phyloP scores from a whole-genome alignment of 2,113 vertebrate species.

The Gila orcuttii region DNA sequence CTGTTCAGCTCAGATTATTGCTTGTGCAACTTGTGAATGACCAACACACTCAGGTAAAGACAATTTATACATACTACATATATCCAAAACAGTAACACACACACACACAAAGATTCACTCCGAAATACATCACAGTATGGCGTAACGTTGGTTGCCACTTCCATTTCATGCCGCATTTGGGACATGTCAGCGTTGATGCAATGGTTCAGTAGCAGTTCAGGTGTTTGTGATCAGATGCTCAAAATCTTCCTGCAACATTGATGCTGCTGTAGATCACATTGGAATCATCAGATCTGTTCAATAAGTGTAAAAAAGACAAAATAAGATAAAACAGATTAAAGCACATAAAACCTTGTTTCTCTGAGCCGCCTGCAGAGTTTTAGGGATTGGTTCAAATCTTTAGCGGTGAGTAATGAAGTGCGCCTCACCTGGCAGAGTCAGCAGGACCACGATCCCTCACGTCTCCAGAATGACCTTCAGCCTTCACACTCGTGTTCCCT shows the following conservation, averaged over 20 bases:
- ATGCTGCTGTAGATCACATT: slow-evolving; percentile 31
- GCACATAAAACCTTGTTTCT: neutral
- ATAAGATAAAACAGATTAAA: neutral
- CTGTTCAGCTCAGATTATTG: too few relatives aligned
- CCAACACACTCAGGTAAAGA: too few relatives aligned
- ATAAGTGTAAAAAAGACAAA: neutral
- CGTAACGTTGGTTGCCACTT: neutral
- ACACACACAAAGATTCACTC: too few relatives aligned
- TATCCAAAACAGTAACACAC: too few relatives aligned
- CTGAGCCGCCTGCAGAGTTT: neutral
- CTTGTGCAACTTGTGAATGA: too few relatives aligned
- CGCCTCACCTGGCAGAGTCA: neutral
- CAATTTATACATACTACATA: too few relatives aligned
- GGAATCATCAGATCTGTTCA: slow-evolving; percentile 11
- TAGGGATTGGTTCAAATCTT: neutral
- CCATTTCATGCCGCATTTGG: neutral
- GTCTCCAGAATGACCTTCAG: neutral
- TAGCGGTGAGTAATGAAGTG: neutral
- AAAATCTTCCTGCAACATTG: neutral
- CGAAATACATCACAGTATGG: too few relatives aligned
- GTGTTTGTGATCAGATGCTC: neutral
- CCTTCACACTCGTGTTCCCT: neutral
- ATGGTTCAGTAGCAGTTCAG: neutral
- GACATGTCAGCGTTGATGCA: neutral
- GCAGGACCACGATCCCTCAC: neutral